Percentiles rank a stretch among this genome's conserved stretches.
phyloP scores from a whole-genome alignment of 2,888 invertebrate genomes.

The Xestobium rufovillosum region DNA sequence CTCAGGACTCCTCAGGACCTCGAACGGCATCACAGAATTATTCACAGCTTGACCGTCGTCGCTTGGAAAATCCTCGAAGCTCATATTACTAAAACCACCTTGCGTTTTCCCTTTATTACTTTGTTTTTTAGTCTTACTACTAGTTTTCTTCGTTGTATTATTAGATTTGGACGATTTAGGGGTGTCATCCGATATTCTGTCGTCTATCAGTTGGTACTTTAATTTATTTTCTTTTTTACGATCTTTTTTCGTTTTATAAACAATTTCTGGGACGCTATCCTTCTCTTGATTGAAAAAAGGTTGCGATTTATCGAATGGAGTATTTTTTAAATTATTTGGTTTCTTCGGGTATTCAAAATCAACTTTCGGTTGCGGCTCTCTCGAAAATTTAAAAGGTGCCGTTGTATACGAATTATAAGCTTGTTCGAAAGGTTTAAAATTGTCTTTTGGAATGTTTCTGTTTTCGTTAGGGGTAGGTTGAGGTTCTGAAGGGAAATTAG shows the following conservation, averaged over 20 bases:
- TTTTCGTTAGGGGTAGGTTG: conserved; percentile 11
- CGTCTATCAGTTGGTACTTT: conserved; percentile 48
- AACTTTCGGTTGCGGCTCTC: conserved; percentile 11
- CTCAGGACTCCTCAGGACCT: conserved; percentile 52
- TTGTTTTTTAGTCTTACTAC: conserved; percentile 32
- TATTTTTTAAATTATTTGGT: not conserved
- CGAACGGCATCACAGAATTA: conserved; percentile 51
- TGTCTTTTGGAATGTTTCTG: not conserved
- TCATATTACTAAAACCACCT: conserved; percentile 65
- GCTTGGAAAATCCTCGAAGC: conserved; percentile 66
- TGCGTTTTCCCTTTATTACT: conserved; percentile 34
- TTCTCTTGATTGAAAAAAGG: conserved; percentile 3
- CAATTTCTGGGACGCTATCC: conserved; percentile 5
- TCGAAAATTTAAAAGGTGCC: no score
- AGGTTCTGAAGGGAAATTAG: conserved; percentile 13
- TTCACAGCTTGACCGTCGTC: conserved; percentile 48
- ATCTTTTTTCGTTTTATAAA: conserved; percentile 27
- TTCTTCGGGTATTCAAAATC: not conserved
- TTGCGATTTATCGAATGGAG: not conserved
- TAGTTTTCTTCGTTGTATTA: conserved; percentile 30
- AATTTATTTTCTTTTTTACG: conserved; percentile 44
- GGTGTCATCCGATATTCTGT: conserved; percentile 40
- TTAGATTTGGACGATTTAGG: conserved; percentile 25
- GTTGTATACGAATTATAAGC: not conserved
- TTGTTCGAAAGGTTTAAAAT: not conserved